A percentile compares a stretch with the other conserved stretches of the same genome.
These are phyloP conservation scores for Antrozous pallidus DNA, from an alignment of 2,797 vertebrate species.

Conservation along the genomic window DNA sequence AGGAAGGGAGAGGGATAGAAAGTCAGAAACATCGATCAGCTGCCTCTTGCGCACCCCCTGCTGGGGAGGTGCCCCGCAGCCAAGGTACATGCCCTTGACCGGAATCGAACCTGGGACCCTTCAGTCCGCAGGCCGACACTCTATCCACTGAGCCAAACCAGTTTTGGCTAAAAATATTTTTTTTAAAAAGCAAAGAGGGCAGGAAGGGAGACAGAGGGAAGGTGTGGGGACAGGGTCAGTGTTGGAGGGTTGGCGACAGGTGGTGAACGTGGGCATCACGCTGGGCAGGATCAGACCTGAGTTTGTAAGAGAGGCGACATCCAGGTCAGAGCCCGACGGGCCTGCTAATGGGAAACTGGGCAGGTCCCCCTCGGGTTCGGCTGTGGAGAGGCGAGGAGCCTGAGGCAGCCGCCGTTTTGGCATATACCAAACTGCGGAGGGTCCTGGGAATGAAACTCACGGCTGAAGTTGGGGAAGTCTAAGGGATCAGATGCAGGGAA, in stretches of 20 bases:
- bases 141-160: too few species aligned
- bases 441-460: neutral
- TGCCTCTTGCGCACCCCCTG: too few species aligned
- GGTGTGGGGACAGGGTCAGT: neutral
- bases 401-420: neutral
- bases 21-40: too few species aligned
- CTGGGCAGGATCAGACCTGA: neutral
- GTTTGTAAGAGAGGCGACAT: neutral
- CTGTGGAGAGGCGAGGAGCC: neutral
- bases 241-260: neutral
- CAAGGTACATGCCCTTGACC: too few species aligned
- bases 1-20: too few species aligned
- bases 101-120: too few species aligned
- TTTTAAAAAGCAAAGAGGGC: neutral
- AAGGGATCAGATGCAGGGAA: neutral
- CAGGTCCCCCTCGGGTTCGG: rapidly evolving
- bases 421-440: neutral
- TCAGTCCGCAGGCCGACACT: too few species aligned
- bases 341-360: too few species aligned
- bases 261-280: neutral
- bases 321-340: neutral
- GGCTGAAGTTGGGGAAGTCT: neutral
- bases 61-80: too few species aligned
- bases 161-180: too few species aligned
- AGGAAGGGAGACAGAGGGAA: neutral